phyloP scores from a whole-genome alignment of 2,888 invertebrate genomes.

The Hyles lineata region DNA sequence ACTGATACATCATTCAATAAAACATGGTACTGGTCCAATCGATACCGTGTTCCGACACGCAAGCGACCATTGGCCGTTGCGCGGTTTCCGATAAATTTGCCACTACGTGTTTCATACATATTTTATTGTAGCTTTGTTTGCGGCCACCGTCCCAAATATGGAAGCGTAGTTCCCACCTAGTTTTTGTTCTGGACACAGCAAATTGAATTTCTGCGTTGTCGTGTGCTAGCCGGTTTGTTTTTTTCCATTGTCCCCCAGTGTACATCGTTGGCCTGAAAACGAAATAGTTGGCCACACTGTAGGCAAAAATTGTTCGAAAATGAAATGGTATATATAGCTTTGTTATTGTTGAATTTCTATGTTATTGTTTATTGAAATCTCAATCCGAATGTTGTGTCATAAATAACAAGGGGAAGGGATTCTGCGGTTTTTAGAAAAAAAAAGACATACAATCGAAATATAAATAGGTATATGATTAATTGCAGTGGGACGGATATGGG shows the following conservation, averaged over 20 bases:
- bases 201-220: constrained; percentile 64
- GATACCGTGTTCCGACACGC: constrained; percentile 58
- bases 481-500: too few relatives aligned
- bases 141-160: constrained; percentile 56
- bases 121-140: constrained; percentile 64
- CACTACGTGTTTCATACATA: constrained; percentile 50
- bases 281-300: constrained; percentile 26
- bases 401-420: too few relatives aligned
- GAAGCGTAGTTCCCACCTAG: constrained; percentile 42
- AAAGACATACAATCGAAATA: too few relatives aligned
- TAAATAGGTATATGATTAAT: too few relatives aligned
- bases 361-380: background rate
- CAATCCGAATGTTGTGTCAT: background rate
- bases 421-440: too few relatives aligned
- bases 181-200: constrained; percentile 53
- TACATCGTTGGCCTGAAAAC: constrained; percentile 38
- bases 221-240: constrained; percentile 40
- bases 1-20: constrained; percentile 13
- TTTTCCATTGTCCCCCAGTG: constrained; percentile 4
- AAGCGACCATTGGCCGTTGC: constrained; percentile 51
- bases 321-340: background rate
- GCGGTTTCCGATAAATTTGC: constrained; percentile 73
- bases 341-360: background rate
- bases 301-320: background rate
- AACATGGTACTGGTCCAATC: constrained; percentile 50